Evolutionary conservation across 92 coral and sea anemone species (phyloP).

Genomic region (Scolanthus callimorphus): DNA sequence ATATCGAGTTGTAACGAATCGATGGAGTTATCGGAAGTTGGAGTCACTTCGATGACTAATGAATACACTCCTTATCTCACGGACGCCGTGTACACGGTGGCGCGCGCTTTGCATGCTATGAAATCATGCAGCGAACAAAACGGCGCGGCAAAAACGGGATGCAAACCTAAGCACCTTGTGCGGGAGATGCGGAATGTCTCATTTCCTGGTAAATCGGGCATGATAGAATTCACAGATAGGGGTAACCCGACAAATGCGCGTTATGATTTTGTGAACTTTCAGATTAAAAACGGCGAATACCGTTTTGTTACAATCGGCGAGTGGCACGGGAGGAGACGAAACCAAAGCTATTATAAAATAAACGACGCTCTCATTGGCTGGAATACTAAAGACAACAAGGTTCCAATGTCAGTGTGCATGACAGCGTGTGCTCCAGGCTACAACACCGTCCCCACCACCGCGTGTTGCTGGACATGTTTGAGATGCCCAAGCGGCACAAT

Average conservation of each 20-base stretch:
- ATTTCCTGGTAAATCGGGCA: slow-evolving; percentile 40
- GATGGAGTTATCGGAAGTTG: slow-evolving; percentile 14
- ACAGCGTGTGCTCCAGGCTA: slow-evolving; percentile 41
- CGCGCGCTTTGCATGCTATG: slow-evolving; percentile 34
- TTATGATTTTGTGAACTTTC: slow-evolving; percentile 48
- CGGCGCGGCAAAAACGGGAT: slow-evolving; percentile 7
- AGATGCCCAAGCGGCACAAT: slow-evolving; percentile 37
- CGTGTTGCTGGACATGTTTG: slow-evolving; percentile 56
- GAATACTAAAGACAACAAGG: neutral
- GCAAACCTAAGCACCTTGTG: slow-evolving; percentile 15
- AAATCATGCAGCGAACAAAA: slow-evolving; percentile 21
- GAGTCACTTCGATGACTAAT: slow-evolving; percentile 11
- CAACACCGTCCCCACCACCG: slow-evolving; percentile 17
- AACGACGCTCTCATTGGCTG: neutral
- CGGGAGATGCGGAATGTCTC: slow-evolving; percentile 35
- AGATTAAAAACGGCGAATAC: slow-evolving; percentile 1
- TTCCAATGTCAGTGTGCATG: slow-evolving; percentile 37
- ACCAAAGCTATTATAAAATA: neutral
- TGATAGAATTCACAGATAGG: slow-evolving; percentile 19
- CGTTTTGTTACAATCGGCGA: slow-evolving; percentile 19
- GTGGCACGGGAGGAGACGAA: slow-evolving; percentile 20
- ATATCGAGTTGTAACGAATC: slow-evolving; percentile 8
- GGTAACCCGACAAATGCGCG: slow-evolving; percentile 37
- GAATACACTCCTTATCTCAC: slow-evolving; percentile 39
- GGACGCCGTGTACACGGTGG: slow-evolving; percentile 49